phyloP scores from a whole-genome alignment of 30 jellyfish, hydroid and myxozoan species.

The Rhopilema esculentum region DNA sequence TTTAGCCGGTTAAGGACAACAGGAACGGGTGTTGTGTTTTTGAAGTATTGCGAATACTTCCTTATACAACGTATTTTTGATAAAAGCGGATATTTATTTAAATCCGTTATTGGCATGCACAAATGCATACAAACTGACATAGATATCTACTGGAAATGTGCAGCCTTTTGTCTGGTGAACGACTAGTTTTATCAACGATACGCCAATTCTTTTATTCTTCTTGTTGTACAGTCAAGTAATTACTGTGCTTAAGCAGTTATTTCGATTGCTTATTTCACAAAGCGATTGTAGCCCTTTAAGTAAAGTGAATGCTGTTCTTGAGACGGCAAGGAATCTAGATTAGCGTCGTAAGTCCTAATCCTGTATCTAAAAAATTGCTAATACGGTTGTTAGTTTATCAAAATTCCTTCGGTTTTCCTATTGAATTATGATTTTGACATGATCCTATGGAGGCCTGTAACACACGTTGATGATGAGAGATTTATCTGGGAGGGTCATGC shows the following conservation, averaged over 20 bases:
- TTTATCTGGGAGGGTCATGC: background rate
- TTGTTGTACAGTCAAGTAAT: background rate
- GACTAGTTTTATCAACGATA: no score
- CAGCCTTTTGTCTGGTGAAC: no score
- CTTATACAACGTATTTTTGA: no score
- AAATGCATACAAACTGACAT: no score
- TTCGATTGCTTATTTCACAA: background rate
- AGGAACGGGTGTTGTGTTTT: no score
- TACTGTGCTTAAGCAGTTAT: background rate
- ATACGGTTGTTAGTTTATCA: background rate
- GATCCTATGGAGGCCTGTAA: background rate
- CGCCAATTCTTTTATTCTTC: no score
- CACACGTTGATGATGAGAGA: background rate
- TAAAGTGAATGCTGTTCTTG: background rate
- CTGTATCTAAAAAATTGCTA: background rate
- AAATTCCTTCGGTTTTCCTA: background rate
- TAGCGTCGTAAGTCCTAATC: background rate
- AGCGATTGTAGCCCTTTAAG: background rate
- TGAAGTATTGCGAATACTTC: no score
- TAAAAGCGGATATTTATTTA: no score
- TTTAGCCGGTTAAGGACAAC: no score
- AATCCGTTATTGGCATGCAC: no score
- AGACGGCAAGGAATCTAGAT: background rate
- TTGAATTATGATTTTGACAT: background rate
- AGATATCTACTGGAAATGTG: no score